Evolutionary conservation across 2,888 invertebrate species (phyloP), one percentile per base, ranked within the genome.

Genomic region (Hybos culiciformis): DNA sequence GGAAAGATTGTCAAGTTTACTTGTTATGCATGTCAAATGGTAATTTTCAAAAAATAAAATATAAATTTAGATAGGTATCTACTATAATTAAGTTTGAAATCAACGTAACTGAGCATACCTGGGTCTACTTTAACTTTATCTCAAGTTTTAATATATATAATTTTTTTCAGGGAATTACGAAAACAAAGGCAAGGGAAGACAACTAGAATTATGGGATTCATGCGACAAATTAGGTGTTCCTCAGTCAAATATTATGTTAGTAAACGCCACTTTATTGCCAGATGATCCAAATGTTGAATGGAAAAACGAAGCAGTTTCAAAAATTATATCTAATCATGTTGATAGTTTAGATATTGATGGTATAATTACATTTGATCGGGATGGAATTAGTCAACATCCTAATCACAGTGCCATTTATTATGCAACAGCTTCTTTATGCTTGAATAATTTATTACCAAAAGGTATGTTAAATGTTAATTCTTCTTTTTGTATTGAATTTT

Each of bases 281-380:
- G 93, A 93, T 63, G 73, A 80, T 57, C 84, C 83, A 24, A 73
- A 73, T 50, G 68, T 70, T n/a, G 73, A 75, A 46, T 94, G 93
- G 93, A 76, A 79, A 42, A 68, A 73, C 45, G 75, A 78, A 53
- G 60, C 74, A 14, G 69, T 84, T 38, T 74, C 78, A 19, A 70
- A 73, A 42, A 65, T 75, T 49, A 72, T 87, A 51, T 60, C 76
- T 42, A 71, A 77, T 48, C 74, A 81, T 45, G 67, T 90, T 31
- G 82, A 84, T 62, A 70, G 75, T 44, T 72, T 84, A 54, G 78
- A 78, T 55, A 82, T 90, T 56, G 81, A 87, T 58, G 83, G 84
- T 3, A 70, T 96, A 41, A 77, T 97, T 42, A 92, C 96, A 14
- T 98, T 98, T 70, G 98, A 98, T 68, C 78, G 82, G 57, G 74